Base-by-base conservation (phyloP, 2,113 vertebrate genomes). In the Spilogale gracilis region DNA sequence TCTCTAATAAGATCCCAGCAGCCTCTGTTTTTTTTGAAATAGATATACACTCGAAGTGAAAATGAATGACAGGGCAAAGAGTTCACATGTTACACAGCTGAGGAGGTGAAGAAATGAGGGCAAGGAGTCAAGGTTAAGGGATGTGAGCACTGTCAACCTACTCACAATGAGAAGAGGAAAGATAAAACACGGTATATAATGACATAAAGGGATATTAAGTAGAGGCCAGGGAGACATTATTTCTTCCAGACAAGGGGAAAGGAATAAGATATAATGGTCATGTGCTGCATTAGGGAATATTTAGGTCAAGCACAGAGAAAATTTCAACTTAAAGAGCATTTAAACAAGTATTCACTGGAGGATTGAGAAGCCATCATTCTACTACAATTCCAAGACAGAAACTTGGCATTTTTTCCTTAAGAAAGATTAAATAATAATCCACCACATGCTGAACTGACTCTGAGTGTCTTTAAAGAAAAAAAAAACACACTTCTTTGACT, bases 211-310 rank as follows among this genome's bases (percentile, higher is more conserved):
- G 91, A 85, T 91, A 93, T 83, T 56, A 95, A 89, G 89, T 54
- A 90, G 58, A 95, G 56, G 16, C 58, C 56, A 93, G 89, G 67
- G 91, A 98, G 61, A 38, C 71, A 89, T 95, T 94, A 69, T 97
- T 98, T 97, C 93, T 96, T 94, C 69, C 18, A 50, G 20, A 67
- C 43, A 83, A 95, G 73, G 79, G 83, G n/a, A 92, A 94, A 86
- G 25, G 45, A 95, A 89, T 73, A 92, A 50, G 16, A 50, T 74
- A 54, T 74, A 94, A 93, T 83, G 25, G 60, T 43, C 67, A 65
- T 74, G 48, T 94, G 32, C 61, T 93, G 23, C 67, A 45, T 76
- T 30, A 88, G 85, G 86, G 69, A 97, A 79, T 91, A 95, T 60
- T 84, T 88, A 84, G 67, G 56, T 95, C 73, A 97, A 92, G 71